Evolutionary conservation across 2,113 vertebrate genomes (phyloP).

Genomic region (Nettapus auritus): DNA sequence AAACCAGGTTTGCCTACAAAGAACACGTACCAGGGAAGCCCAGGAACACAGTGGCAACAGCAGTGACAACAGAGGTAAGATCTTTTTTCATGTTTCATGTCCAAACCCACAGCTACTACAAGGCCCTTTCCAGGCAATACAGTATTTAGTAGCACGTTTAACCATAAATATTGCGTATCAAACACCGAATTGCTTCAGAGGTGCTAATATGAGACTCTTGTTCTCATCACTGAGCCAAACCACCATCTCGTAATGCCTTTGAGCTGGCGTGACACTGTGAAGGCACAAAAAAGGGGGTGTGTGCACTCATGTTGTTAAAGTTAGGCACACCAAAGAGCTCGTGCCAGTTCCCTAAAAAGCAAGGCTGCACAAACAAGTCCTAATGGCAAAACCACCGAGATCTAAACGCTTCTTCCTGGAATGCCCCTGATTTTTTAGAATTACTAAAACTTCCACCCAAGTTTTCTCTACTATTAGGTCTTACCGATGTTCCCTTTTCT

Average conservation of each 20-base stretch:
- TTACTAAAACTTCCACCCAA: neutral
- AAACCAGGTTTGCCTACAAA: neutral
- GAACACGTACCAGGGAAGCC: neutral
- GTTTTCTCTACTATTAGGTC: neutral
- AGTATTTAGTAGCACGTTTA: neutral
- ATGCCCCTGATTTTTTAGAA: neutral
- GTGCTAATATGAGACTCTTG: neutral
- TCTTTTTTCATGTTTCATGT: neutral
- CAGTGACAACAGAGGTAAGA: fast-evolving
- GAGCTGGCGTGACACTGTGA: neutral
- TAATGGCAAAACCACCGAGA: neutral
- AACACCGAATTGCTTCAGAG: neutral
- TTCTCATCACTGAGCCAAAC: neutral
- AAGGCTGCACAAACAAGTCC: neutral
- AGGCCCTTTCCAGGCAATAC: neutral
- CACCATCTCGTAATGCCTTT: neutral
- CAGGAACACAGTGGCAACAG: neutral
- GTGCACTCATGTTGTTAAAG: neutral
- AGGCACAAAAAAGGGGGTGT: neutral
- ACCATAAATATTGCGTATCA: neutral
- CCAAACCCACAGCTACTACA: neutral
- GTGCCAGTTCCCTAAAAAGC: neutral
- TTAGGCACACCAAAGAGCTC: neutral
- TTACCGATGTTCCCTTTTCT: neutral
- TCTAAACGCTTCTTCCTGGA: neutral